Percentiles rank a stretch among this genome's conserved stretches.
These are phyloP conservation scores for Atherinomorus stipes DNA, from an alignment of 2,113 vertebrate species.

Conservation along the genomic window DNA sequence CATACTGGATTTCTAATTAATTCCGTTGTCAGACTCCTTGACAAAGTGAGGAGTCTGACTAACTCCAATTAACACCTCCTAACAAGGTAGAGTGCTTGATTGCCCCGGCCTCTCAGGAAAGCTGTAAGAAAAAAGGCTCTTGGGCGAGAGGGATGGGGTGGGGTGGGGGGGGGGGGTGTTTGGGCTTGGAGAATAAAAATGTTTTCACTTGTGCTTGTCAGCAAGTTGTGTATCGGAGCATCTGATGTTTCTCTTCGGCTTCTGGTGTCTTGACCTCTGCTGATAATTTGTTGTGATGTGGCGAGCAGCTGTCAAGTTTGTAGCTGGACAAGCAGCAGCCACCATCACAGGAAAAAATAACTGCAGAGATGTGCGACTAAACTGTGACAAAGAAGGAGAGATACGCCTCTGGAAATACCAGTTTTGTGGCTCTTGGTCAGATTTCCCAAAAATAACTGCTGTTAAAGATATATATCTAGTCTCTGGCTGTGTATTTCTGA, in stretches of 20 bases:
- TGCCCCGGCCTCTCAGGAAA: constrained; percentile 89
- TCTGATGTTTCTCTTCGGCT: constrained; percentile 60
- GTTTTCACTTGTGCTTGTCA: constrained; percentile 77
- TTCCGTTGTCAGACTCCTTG: constrained; percentile 91
- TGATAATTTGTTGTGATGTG: constrained; percentile 24
- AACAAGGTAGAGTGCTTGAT: constrained; percentile 93
- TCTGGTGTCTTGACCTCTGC: constrained; percentile 50
- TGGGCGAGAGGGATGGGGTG: too few species aligned
- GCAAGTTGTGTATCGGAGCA: constrained; percentile 67
- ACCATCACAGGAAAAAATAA: background rate
- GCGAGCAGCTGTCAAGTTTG: constrained; percentile 24
- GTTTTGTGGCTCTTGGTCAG: background rate
- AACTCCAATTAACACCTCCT: constrained; percentile 99
- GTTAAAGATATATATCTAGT: background rate
- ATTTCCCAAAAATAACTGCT: background rate
- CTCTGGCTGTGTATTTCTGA: background rate
- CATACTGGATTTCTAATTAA: constrained; percentile 84
- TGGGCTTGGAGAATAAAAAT: constrained; percentile 60
- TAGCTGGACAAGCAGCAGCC: constrained; percentile 9
- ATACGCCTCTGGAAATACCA: background rate
- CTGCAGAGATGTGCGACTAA: background rate
- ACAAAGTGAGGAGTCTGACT: constrained; percentile 94
- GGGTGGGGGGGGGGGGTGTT: constrained; percentile 33
- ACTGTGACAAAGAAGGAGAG: background rate
- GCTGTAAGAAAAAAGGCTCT: constrained; percentile 84